These are phyloP conservation scores for Aix galericulata DNA, from an alignment of 2,113 vertebrate genomes.

Conservation along the genomic window DNA sequence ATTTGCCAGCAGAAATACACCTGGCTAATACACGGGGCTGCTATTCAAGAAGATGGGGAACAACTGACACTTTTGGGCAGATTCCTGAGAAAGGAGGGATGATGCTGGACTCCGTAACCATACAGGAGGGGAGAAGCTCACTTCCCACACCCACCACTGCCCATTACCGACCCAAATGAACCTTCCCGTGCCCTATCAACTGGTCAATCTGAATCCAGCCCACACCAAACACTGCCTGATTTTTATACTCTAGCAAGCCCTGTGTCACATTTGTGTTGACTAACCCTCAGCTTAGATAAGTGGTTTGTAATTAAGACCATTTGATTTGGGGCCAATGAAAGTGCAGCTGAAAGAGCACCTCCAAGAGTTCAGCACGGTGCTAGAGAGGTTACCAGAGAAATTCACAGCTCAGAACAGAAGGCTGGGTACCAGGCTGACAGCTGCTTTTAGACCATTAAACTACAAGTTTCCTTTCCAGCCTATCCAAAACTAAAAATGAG, in stretches of 20 bases:
- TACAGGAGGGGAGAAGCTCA: background rate
- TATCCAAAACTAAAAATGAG: background rate
- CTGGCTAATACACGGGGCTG: background rate
- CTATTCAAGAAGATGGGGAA: background rate
- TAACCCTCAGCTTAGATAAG: conserved; percentile 27
- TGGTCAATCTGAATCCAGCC: background rate
- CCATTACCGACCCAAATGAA: background rate
- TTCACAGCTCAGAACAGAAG: background rate
- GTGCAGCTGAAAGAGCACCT: conserved; percentile 3
- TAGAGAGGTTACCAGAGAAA: background rate
- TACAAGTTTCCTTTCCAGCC: background rate
- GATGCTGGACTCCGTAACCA: background rate
- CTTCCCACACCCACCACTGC: background rate
- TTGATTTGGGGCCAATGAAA: background rate
- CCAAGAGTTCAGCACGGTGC: background rate
- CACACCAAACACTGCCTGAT: conserved; percentile 8
- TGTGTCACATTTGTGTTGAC: conserved; percentile 11
- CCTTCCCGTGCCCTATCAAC: background rate
- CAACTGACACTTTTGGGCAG: background rate
- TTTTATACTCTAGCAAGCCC: background rate
- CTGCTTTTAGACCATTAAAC: background rate
- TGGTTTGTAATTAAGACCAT: conserved; percentile 49
- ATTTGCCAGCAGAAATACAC: background rate
- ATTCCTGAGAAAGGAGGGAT: background rate
- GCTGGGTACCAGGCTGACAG: background rate